Evolutionary conservation across 2,797 vertebrate species (phyloP).

Genomic region (Brachymystax lenok): DNA sequence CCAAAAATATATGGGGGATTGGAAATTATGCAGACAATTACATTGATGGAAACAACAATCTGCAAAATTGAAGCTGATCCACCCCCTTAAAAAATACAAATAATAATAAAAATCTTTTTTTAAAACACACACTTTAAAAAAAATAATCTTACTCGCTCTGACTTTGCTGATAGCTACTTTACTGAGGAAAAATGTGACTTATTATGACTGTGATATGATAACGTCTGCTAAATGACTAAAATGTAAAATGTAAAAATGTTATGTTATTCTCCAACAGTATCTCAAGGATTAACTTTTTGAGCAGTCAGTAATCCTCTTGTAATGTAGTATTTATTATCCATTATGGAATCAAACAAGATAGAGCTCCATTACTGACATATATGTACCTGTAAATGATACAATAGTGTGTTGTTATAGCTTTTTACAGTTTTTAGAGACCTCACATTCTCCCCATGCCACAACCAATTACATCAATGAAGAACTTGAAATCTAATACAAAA

Average conservation of each 20-base stretch:
- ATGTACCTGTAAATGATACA: slow-evolving; percentile 43
- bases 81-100: too few relatives aligned
- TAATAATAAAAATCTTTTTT: too few relatives aligned
- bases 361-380: slow-evolving; percentile 45
- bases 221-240: too few relatives aligned
- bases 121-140: too few relatives aligned
- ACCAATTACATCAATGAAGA: slow-evolving; percentile 51
- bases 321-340: slow-evolving; percentile 27
- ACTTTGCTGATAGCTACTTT: too few relatives aligned
- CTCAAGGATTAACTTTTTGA: slow-evolving; percentile 36
- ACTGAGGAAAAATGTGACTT: too few relatives aligned
- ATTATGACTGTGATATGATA: too few relatives aligned
- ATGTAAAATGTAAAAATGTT: background rate
- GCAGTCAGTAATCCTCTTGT: slow-evolving; percentile 32
- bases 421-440: slow-evolving; percentile 42
- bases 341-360: slow-evolving; percentile 39
- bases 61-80: too few relatives aligned
- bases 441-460: slow-evolving; percentile 42
- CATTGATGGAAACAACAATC: too few relatives aligned
- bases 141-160: too few relatives aligned
- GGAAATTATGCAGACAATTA: too few relatives aligned
- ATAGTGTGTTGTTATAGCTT: slow-evolving; percentile 42
- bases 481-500: slow-evolving; percentile 54
- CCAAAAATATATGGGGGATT: too few relatives aligned
- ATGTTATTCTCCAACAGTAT: slow-evolving; percentile 28